Base-by-base conservation (phyloP, 1,140 invertebrate species). In the Heliothis virescens region DNA sequence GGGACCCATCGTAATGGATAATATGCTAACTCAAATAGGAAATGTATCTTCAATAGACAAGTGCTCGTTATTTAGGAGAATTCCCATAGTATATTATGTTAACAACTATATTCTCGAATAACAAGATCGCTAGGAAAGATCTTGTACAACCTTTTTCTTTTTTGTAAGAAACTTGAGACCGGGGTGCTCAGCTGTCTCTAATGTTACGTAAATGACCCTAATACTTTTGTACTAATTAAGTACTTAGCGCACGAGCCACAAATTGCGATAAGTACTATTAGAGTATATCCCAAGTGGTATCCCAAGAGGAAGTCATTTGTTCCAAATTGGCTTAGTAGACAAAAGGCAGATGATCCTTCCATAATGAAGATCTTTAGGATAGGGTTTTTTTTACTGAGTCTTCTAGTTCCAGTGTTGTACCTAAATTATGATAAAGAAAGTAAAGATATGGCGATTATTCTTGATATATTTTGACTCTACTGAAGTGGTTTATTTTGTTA, bases 291-390 rank as follows among this genome's bases (percentile, higher is more conserved):
- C 48, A 65, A 65, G 29, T 48, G 63, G 41, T 48, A 16, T 41
- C 63, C 41, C 7, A 48, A n/a, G 41, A 13, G 63, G 63, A 65
- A 48, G 63, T 65, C 63, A 65, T 65, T 65, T 65, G 48, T 65
- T 65, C 63, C 16, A 65, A 65, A 65, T 65, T 48, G 63, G 63
- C 63, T 65, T 65, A 65, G 63, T 48, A 48, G 63, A 65, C 18
- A 65, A 63, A 63, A 63, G 34, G 63, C 63, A 48, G 63, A 65
- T 65, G 47, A 65, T 65, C 63, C 63, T 48, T 18, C 7, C 16
- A 48, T 48, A 65, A 65, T 18, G 18, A 48, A 21, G 41, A 65
- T 65, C 63, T 21, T 65, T 3, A 65, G 63, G 41, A 48, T 4
- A 18, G 16, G 10, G 1, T 13, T 21, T 59, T 18, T 57, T 18